phyloP scores from a whole-genome alignment of 2,888 invertebrate genomes.

The Heliconius charithonia region DNA sequence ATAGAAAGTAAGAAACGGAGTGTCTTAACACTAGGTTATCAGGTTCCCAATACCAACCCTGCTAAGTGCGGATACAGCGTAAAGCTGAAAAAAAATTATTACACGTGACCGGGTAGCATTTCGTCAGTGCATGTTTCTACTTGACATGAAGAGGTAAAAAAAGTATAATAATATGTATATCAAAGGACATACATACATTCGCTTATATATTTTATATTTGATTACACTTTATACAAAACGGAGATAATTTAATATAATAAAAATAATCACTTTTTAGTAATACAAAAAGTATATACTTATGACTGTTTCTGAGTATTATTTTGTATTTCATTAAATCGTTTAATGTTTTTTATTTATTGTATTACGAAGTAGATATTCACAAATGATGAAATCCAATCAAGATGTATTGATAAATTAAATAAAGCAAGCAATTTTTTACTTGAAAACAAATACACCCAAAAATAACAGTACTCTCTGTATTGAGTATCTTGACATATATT shows the following conservation, averaged over 20 bases:
- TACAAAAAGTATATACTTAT: neutral
- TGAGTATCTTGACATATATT: slow-evolving; percentile 20
- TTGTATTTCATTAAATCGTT: neutral
- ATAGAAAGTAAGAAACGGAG: no score
- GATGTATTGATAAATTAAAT: neutral
- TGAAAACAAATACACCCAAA: neutral
- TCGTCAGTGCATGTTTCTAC: no score
- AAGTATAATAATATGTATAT: no score
- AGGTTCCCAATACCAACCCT: no score
- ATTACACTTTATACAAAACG: no score
- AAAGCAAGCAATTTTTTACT: neutral
- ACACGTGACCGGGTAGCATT: no score
- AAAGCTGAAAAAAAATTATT: neutral
- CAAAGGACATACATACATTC: no score
- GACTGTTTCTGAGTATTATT: no score
- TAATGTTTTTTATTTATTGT: neutral
- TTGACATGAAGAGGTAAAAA: no score
- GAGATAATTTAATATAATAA: neutral
- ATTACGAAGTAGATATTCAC: neutral
- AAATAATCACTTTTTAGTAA: neutral
- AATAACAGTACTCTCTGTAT: slow-evolving; percentile 3
- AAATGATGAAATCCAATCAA: neutral
- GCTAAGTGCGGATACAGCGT: no score
- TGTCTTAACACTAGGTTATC: no score
- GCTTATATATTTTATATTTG: no score